phyloP scores from a whole-genome alignment of 2,113 vertebrate species.

The Myiopsitta monachus region DNA sequence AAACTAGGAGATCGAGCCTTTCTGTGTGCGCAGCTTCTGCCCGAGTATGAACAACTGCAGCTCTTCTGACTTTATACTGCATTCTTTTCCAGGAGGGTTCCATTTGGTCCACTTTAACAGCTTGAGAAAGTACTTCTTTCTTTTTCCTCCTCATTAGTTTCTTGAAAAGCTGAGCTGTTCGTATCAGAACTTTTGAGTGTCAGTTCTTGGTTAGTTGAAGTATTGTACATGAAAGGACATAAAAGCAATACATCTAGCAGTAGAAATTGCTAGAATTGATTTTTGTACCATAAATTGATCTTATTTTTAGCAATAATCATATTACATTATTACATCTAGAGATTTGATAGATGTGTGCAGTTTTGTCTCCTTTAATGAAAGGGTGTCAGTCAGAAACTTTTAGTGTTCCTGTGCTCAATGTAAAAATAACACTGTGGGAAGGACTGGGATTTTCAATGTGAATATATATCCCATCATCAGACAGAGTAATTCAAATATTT shows the following conservation, averaged over 20 bases:
- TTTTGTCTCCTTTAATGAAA: slow-evolving; percentile 20
- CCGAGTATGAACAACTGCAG: not conserved
- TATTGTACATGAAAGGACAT: not conserved
- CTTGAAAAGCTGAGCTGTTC: not conserved
- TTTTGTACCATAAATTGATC: slow-evolving; percentile 34
- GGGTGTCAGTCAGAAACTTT: not conserved
- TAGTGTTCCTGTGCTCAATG: not conserved
- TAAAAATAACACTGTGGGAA: slow-evolving; percentile 1
- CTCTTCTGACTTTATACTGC: not conserved
- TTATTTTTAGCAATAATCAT: slow-evolving; percentile 52
- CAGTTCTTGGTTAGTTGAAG: slow-evolving; percentile 27
- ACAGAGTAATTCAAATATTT: not conserved
- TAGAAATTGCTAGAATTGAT: slow-evolving; percentile 39
- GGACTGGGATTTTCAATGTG: not conserved
- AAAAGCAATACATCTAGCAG: slow-evolving; percentile 36
- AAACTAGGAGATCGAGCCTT: not conserved
- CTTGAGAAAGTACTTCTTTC: not conserved
- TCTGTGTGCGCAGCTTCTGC: not conserved
- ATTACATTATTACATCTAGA: slow-evolving; percentile 17
- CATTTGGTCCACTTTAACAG: not conserved
- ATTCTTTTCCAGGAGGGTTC: not conserved
- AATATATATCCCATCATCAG: not conserved
- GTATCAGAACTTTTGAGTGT: slow-evolving; percentile 2
- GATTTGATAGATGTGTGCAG: not conserved
- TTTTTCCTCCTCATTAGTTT: not conserved